Conservation (phyloP, 2,888 invertebrate species). For the Margaritifera margaritifera region DNA sequence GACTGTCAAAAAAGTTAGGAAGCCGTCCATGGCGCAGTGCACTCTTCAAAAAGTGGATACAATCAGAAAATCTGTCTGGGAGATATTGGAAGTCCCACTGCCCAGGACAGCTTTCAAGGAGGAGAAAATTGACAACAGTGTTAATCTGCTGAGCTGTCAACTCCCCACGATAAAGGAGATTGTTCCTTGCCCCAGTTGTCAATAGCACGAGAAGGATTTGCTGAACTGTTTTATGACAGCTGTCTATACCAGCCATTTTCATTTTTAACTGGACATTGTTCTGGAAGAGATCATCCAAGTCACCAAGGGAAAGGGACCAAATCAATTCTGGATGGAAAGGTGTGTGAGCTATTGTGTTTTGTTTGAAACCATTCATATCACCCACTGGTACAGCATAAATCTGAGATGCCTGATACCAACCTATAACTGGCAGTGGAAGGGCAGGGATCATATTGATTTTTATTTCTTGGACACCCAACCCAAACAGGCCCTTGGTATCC, state of each 20-base stretch:
- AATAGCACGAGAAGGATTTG: slow-evolving; percentile 54
- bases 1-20: slow-evolving; percentile 59
- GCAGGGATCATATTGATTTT: slow-evolving; percentile 50
- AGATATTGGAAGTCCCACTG: slow-evolving; percentile 55
- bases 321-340: slow-evolving; percentile 34
- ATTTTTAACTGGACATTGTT: slow-evolving; percentile 33
- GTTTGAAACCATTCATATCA: slow-evolving; percentile 28
- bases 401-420: slow-evolving; percentile 38
- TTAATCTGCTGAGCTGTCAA: slow-evolving; percentile 39
- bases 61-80: slow-evolving; percentile 55
- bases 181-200: slow-evolving; percentile 39
- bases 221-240: slow-evolving; percentile 50
- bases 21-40: slow-evolving; percentile 52
- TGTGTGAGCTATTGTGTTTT: slow-evolving; percentile 10
- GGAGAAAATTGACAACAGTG: slow-evolving; percentile 49
- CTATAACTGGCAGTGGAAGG: slow-evolving; percentile 40
- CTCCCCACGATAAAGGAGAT: slow-evolving; percentile 50
- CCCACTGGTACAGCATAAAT: slow-evolving; percentile 49
- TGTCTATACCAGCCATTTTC: slow-evolving; percentile 33
- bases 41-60: slow-evolving; percentile 49
- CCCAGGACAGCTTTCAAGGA: slow-evolving; percentile 52
- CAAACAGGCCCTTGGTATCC: slow-evolving; percentile 52
- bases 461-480: slow-evolving; percentile 52
- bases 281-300: slow-evolving; percentile 39
- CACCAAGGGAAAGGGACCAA: slow-evolving; percentile 46